Evolutionary conservation across 2,113 vertebrate genomes (phyloP).

Genomic region (Perognathus longimembris): DNA sequence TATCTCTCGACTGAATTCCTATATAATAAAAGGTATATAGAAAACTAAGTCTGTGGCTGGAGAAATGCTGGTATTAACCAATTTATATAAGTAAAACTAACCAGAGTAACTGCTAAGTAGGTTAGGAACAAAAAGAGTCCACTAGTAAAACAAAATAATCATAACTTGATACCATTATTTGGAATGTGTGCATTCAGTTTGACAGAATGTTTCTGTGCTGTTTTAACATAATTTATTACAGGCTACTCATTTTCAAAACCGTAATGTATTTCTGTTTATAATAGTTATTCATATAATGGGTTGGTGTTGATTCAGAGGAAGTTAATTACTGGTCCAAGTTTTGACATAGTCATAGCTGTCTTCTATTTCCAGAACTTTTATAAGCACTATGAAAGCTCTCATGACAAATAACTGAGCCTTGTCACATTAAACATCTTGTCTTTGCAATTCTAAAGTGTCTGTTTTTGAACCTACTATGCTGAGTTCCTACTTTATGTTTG

Average conservation of each 20-base stretch:
- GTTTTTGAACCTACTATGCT: not conserved
- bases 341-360: not conserved
- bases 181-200: not conserved
- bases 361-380: not conserved
- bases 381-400: not conserved
- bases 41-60: not conserved
- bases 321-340: slow-evolving; percentile 26
- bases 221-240: not conserved
- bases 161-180: not conserved
- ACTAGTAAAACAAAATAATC: not conserved
- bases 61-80: not conserved
- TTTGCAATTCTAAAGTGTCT: not conserved
- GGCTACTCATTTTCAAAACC: not conserved
- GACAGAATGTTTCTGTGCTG: not conserved
- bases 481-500: not conserved
- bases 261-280: not conserved
- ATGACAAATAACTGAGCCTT: not conserved
- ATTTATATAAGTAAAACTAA: not conserved
- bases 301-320: slow-evolving; percentile 5
- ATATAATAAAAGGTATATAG: not conserved
- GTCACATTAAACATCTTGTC: not conserved
- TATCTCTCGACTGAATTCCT: too few relatives aligned
- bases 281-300: not conserved
- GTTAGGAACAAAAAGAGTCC: not conserved
- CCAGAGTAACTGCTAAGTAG: not conserved